A percentile compares a stretch with the other conserved stretches of the same genome.
Evolutionary conservation across 1,140 invertebrate genomes (phyloP).

Genomic region (Drosophila pandora): DNA sequence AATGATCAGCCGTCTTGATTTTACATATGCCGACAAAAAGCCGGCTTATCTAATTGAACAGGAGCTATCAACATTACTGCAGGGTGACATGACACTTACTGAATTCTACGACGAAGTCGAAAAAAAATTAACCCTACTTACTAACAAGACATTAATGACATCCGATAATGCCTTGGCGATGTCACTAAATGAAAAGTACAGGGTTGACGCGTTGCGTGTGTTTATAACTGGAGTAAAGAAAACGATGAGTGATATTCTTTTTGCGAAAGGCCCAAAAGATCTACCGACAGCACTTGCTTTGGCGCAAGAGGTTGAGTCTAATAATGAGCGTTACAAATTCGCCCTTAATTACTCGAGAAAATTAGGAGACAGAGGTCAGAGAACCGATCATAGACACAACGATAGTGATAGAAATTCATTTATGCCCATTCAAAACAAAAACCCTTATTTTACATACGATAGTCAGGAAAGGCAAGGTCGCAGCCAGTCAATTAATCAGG

Average conservation of each 20-base stretch:
- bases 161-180: slow-evolving; percentile 4
- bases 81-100: slow-evolving; percentile 4
- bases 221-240: slow-evolving; percentile 9
- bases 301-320: slow-evolving; percentile 14
- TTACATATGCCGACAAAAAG: slow-evolving; percentile 18
- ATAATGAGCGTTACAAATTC: slow-evolving; percentile 15
- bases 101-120: slow-evolving; percentile 41
- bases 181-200: slow-evolving; percentile 30
- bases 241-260: slow-evolving; percentile 12
- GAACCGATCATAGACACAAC: slow-evolving; percentile 1
- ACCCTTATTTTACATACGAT: slow-evolving; percentile 1
- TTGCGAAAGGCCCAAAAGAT: slow-evolving; percentile 12
- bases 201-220: slow-evolving; percentile 4
- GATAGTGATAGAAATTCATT: slow-evolving; percentile 6
- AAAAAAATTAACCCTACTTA: slow-evolving; percentile 48
- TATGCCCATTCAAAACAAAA: slow-evolving; percentile 10
- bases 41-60: slow-evolving; percentile 23
- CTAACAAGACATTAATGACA: slow-evolving; percentile 41
- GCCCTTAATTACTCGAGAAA: slow-evolving; percentile 6
- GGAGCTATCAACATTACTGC: slow-evolving; percentile 21
- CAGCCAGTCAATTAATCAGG: neutral
- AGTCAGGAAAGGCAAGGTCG: slow-evolving; percentile 6
- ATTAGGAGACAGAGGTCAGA: slow-evolving; percentile 2
- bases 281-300: slow-evolving; percentile 13
- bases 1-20: slow-evolving; percentile 17